A percentile compares a stretch with the other conserved stretches of the same genome.
phyloP scores from a whole-genome alignment of 2,797 vertebrate species.

The Sebastiscus tertius region DNA sequence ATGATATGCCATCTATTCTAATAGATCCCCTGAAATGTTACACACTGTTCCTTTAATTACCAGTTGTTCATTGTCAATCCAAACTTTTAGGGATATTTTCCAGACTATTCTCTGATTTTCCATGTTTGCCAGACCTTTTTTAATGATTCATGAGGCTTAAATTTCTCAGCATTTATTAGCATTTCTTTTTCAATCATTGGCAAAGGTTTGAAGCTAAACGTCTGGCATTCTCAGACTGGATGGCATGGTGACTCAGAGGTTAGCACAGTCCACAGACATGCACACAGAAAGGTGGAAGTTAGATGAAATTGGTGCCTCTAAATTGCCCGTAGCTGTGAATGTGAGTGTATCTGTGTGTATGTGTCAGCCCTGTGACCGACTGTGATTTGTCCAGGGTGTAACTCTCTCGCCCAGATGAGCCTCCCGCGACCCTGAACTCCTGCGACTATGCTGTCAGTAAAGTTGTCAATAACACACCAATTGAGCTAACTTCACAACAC shows the following conservation, averaged over 20 bases:
- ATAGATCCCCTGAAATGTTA: too few species aligned
- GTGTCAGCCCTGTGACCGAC: not conserved
- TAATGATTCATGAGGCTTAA: not conserved
- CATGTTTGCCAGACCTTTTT: not conserved
- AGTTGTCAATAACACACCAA: conserved; percentile 2
- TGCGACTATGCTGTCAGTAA: conserved; percentile 5
- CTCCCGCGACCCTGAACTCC: not conserved
- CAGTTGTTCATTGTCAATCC: too few species aligned
- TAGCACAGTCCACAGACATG: not conserved
- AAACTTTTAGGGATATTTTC: too few species aligned
- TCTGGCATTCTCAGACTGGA: not conserved
- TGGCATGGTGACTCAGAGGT: not conserved
- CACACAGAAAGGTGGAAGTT: not conserved
- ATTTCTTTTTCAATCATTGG: not conserved
- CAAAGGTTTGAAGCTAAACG: not conserved
- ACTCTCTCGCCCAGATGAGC: not conserved
- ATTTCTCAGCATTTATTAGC: not conserved
- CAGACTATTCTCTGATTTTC: too few species aligned
- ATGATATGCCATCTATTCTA: too few species aligned
- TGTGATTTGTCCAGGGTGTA: not conserved
- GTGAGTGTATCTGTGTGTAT: not conserved
- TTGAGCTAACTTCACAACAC: not conserved
- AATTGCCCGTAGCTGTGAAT: conserved; percentile 1
- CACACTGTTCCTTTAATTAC: too few species aligned
- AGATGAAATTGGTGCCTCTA: not conserved